Percentiles rank a stretch among this genome's conserved stretches.
phyloP scores from a whole-genome alignment of 2,113 vertebrate species.

The Onychorhynchus coronatus region DNA sequence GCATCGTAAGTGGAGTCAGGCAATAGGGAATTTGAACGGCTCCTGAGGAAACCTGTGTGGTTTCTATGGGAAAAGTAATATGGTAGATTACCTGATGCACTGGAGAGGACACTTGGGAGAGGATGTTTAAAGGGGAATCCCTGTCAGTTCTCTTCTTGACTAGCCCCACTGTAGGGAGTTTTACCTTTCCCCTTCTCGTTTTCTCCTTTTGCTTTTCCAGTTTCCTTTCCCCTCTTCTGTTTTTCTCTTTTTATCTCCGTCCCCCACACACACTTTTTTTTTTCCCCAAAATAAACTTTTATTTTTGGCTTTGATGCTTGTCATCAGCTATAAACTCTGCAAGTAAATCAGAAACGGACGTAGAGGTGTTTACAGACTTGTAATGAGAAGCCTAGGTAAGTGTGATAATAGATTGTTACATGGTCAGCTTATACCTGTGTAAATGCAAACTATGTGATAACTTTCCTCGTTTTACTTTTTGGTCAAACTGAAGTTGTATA shows the following conservation, averaged over 20 bases:
- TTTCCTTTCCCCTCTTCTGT: neutral
- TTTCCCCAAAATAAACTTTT: neutral
- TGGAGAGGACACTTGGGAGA: neutral
- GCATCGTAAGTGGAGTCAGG: neutral
- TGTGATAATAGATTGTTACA: neutral
- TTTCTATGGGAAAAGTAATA: neutral
- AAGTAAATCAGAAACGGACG: neutral
- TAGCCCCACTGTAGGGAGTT: neutral
- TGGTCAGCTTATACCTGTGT: neutral
- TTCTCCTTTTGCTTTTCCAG: neutral
- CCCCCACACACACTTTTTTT: rapidly evolving
- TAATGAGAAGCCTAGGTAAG: neutral
- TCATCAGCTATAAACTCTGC: neutral
- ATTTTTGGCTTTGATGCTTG: neutral
- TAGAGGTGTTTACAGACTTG: neutral
- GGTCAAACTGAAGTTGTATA: neutral
- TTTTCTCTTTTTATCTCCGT: neutral
- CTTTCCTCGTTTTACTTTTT: neutral
- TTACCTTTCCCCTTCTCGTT: neutral
- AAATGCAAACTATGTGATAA: neutral
- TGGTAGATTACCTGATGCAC: neutral
- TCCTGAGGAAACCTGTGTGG: neutral
- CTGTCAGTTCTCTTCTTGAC: neutral
- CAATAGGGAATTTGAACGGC: neutral
- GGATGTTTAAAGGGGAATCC: neutral